Base-by-base conservation (phyloP, 2,888 invertebrate genomes). In the Synanthedon myopaeformis region DNA sequence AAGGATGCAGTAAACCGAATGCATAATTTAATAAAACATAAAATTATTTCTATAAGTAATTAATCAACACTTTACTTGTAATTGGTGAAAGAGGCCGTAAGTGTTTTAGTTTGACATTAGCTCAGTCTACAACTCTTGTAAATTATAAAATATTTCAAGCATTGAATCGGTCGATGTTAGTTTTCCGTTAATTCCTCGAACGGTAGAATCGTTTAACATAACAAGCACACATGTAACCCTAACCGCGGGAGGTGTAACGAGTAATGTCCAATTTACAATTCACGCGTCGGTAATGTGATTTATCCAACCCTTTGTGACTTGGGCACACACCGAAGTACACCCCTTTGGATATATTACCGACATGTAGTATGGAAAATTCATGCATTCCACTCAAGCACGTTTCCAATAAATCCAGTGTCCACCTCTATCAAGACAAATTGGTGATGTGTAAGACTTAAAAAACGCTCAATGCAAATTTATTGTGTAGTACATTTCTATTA, bases 261-360 rank as follows among this genome's bases (percentile, higher is more conserved):
- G 76, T 84, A 85, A 86, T 86, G 84, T 75, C 77, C 85, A 87
- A 87, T 86, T 85, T 86, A 85, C 83, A 86, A 87, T 87, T 86
- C 85, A 84, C 79, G 81, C 81, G 79, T 75, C 71, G 67, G 78
- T 87, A 84, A 86, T 85, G 76, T 78, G 82, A 86, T 87, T 86
- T 84, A 76, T 81, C 73, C 76, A 74, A 78, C 79, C 84, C 84
- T 81, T 86, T 85, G 84, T 81, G 79, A 74, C 70, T 70, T 69
- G 67, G 66, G 63, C 56, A 61, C 69, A 67, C 72, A 67, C 66
- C 63, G 63, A 66, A 65, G 70, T 70, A 70, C 71, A 73, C 70
- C 48, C 71, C 67, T 69, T 67, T 62, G 72, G 71, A 75, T 80
- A 77, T 73, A 78, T 76, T 70, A 70, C 73, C 65, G 65, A 65